Evolutionary conservation across 2,888 invertebrate genomes (phyloP).

Genomic region (Philhelius pedissequus): DNA sequence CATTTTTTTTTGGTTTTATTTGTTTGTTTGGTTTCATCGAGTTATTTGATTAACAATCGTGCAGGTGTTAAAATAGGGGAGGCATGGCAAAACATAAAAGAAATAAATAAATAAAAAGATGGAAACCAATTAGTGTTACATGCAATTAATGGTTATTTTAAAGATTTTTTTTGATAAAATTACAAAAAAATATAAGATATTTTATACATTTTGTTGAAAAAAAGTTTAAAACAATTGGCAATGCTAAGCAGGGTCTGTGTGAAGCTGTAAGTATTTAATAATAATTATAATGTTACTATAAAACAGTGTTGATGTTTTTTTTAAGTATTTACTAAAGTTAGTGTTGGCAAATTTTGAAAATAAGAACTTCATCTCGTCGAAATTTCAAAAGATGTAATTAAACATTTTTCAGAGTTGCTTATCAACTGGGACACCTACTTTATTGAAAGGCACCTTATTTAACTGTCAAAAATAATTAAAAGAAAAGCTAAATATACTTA

Average conservation of each 20-base stretch:
- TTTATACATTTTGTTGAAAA: neutral
- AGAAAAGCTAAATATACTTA: too few species aligned
- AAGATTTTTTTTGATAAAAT: neutral
- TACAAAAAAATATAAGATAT: neutral
- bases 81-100: constrained; percentile 70
- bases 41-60: constrained; percentile 63
- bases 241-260: constrained; percentile 47
- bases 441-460: too few species aligned
- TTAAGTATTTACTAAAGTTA: neutral
- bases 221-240: constrained; percentile 36
- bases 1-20: constrained; percentile 35
- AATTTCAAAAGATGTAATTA: too few species aligned
- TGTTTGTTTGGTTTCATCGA: constrained; percentile 43
- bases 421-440: too few species aligned
- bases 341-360: neutral
- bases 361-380: too few species aligned
- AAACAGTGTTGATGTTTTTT: neutral
- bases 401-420: too few species aligned
- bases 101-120: constrained; percentile 76
- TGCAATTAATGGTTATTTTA: constrained; percentile 70
- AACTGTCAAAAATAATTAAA: too few species aligned
- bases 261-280: neutral
- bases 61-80: constrained; percentile 57
- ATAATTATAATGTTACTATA: neutral
- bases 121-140: constrained; percentile 70